Evolutionary conservation across 1,140 invertebrate species (phyloP).

Genomic region (Myzus persicae): DNA sequence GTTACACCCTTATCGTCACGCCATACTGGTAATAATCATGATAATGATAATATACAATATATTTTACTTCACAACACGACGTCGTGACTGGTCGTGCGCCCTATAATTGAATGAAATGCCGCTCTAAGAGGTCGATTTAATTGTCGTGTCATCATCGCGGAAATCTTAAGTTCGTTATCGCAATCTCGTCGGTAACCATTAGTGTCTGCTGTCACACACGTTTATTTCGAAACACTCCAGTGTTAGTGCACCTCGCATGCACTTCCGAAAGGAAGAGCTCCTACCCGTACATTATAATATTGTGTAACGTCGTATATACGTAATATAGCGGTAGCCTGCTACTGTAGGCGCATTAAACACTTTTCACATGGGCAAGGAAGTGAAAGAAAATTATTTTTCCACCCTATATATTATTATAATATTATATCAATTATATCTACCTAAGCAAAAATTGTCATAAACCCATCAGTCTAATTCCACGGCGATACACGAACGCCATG

Average conservation of each 20-base stretch:
- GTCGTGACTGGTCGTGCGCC: neutral
- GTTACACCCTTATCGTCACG: neutral
- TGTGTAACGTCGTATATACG: neutral
- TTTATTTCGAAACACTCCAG: neutral
- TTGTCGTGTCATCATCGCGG: neutral
- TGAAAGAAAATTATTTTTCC: neutral
- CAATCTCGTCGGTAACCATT: slow-evolving; percentile 15
- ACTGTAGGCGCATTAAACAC: neutral
- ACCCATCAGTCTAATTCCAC: neutral
- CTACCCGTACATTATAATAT: neutral
- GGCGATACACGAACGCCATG: too few relatives aligned
- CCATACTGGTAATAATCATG: neutral
- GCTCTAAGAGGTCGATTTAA: neutral
- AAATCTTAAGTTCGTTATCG: slow-evolving; percentile 24
- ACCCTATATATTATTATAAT: neutral
- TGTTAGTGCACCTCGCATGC: neutral
- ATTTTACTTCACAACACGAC: neutral
- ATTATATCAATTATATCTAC: too few relatives aligned
- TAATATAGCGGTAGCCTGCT: neutral
- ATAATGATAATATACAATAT: neutral
- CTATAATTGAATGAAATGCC: neutral
- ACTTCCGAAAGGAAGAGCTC: neutral
- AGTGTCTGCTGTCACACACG: neutral
- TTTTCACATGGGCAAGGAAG: neutral
- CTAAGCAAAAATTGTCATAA: neutral